Base-by-base conservation (phyloP, 2,888 invertebrate genomes). In the Galerucella calmariensis region DNA sequence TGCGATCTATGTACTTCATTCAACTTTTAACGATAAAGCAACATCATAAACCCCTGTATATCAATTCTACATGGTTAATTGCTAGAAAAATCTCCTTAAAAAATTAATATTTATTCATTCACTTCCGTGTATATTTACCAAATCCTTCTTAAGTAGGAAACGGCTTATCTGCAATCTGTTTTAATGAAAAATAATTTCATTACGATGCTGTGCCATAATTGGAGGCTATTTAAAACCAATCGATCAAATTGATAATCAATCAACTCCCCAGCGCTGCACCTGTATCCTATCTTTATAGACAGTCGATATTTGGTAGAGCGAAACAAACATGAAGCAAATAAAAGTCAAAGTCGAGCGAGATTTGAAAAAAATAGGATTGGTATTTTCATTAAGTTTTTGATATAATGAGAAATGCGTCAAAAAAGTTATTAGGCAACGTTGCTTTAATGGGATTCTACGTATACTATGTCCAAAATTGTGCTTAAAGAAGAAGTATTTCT, bases 191-290 rank as follows among this genome's bases (percentile, higher is more conserved):
- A 76, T 80, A 81, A 82, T 82, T 82, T 82, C 77, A 82, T 83
- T 82, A 82, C 74, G 73, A 73, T 61, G 67, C 75, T 69, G 69
- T 72, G 74, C 63, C 65, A 77, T 82, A 83, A 83, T 82, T 82
- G 81, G 76, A 72, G 74, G 80, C 77, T 81, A 81, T 82, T 83
- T 79, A 81, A 81, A 82, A 73, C 76, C 77, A 81, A 83, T 83
- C 82, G 81, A 83, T 83, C 83, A 83, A 79, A 80, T 77, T 70
- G 72, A 75, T 78, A 81, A 83, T 83, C 82, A 81, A 83, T 83
- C 83, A 83, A 81, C 78, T 77, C 75, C 74, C 77, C 78, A 81
- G 82, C 80, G 77, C 76, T 72, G 65, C 81, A 80, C 80, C 81
- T 80, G 82, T 74, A 74, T 68, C 61, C 14, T 71, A 66, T 68